Conservation (phyloP, 1,140 invertebrate species). For the Lordiphosa collinella region DNA sequence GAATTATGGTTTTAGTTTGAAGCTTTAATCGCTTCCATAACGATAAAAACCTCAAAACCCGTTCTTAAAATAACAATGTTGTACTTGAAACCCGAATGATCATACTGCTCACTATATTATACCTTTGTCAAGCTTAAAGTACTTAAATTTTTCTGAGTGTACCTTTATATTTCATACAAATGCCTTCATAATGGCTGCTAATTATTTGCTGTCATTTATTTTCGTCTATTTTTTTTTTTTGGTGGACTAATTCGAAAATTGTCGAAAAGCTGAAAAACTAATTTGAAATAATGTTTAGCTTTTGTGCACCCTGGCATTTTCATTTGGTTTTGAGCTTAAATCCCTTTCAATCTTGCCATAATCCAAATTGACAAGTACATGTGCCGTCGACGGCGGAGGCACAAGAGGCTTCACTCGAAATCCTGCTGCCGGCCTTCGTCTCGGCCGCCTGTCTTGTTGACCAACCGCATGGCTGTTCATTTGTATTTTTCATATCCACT, state of each 20-base stretch:
- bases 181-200: conserved; percentile 52
- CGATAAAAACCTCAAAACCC: no score
- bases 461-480: conserved; percentile 70
- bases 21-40: no score
- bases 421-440: conserved; percentile 20
- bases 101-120: no score
- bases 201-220: conserved; percentile 54
- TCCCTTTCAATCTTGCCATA: conserved; percentile 68
- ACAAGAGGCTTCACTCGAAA: conserved; percentile 44
- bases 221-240: conserved; percentile 17
- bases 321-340: conserved; percentile 32
- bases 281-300: conserved; percentile 63
- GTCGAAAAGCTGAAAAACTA: conserved; percentile 61
- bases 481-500: conserved; percentile 69
- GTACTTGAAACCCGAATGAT: no score
- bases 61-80: no score
- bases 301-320: conserved; percentile 11
- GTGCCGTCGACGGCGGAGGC: conserved; percentile 25
- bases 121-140: no score
- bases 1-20: no score
- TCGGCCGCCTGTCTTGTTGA: conserved; percentile 55
- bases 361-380: conserved; percentile 68
- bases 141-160: conserved; percentile 4
- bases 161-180: conserved; percentile 55
- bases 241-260: conserved; percentile 49